Evolutionary conservation across 2,888 invertebrate genomes (phyloP), one percentile per base, ranked within the genome.

Genomic region (Eupithecia abbreviata): DNA sequence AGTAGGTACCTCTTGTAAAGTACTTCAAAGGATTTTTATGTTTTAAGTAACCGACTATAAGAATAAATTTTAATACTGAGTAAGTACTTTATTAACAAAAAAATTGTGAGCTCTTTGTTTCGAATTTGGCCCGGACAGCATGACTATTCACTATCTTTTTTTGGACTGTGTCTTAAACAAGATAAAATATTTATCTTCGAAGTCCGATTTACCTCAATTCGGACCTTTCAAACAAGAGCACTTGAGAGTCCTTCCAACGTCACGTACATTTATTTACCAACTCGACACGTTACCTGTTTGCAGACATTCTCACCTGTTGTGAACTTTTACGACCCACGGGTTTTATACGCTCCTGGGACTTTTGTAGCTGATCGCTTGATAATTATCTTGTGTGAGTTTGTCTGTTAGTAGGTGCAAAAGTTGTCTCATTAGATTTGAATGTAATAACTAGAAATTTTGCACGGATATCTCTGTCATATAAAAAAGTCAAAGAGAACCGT

Each of bases 291-390:
- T 78, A 71, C 78, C 65, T 72, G 78, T 78, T 78, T 78, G 78
- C 68, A 76, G 80, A 80, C 79, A 77, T 80, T 79, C 73, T 75
- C 82, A 80, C 79, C 80, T 82, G 80, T 80, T 79, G 80, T 78
- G 77, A 68, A 76, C 75, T 80, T 82, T 80, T 80, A 80, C 77
- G 78, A 79, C 68, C 73, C 66, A 45, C 72, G 45, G 71, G 55
- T 69, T 76, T 78, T 74, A 78, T 78, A 51, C 42, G 42, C 66
- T 71, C 72, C 76, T 76, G 72, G 76, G 76, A 76, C 74, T 78
- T 73, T 71, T 71, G 71, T 55, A 49, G 42, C 49, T 55, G 66
- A 75, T 75, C 70, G 15, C 70, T 71, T 71, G 7, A 18, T 45
- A 65, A 65, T 71, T 67, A 67, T 71, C 62, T 12, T 70, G 42